Evolutionary conservation across 2,888 invertebrate species (phyloP), one percentile per base, ranked within the genome.

Genomic region (Hecatera dysodea): DNA sequence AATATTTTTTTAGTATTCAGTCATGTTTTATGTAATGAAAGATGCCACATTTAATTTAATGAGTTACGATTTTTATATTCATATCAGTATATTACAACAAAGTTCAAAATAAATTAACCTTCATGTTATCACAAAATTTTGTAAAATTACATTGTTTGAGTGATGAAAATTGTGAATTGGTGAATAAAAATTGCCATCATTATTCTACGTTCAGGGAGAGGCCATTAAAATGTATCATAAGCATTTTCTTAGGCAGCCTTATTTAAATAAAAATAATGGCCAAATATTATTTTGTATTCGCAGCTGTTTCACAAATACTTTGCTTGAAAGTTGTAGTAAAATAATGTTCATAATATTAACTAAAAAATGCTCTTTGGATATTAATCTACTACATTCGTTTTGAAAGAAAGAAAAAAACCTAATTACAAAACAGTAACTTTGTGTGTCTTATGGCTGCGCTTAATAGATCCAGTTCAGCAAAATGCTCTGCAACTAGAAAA

Each of bases 201-300:
- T 48, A 55, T 65, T 29, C 6, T 48, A 36, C 19, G 19, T 68
- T 46, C 53, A 33, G 29, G 29, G 9, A n/a, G 17, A 44, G 19
- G 1, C 27, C n/a, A 64, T 63, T 71, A 53, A 36, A 71, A 22
- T 27, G 7, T 70, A 3, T 36, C 63, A 44, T 19, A 9, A 50
- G 17, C 17, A 24, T 22, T 33, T 33, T 60, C 24, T 36, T 9
- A 9, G 2, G 2, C 24, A 27, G n/a, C 1, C 7, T 44, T 44
- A 62, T 57, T 57, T 39, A 17, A 22, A 17, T 39, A 22, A 36
- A 52, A 44, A 12, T 27, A 15, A 15, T 4, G 7, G 2, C 24
- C 39, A 39, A 2, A 22, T 55, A 36, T 5, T 55, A 1, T 36
- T 36, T 19, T 11, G 17, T 15, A n/a, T n/a, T n/a, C 15, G 12